Percentiles rank a stretch among this genome's conserved stretches.
These are phyloP conservation scores for Plectrocnemia conspersa DNA, from an alignment of 1,140 invertebrate species.

Conservation along the genomic window DNA sequence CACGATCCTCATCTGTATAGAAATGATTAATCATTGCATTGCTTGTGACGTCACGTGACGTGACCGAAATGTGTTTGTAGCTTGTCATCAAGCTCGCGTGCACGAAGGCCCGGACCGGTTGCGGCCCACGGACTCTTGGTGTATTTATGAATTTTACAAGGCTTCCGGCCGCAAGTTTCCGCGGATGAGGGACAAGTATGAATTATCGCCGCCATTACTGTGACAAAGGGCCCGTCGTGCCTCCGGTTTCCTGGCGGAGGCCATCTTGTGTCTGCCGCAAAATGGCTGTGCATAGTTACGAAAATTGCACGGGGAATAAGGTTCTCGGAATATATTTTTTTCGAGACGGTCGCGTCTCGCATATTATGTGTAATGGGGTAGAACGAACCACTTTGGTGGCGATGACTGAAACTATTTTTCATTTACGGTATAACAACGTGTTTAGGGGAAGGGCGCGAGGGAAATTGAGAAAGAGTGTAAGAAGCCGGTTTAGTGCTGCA, in stretches of 20 bases:
- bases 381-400: too few species aligned
- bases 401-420: too few species aligned
- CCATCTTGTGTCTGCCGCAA: not conserved
- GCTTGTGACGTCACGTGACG: too few species aligned
- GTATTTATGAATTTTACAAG: constrained; percentile 31
- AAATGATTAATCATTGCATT: too few species aligned
- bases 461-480: not conserved
- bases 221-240: constrained; percentile 19
- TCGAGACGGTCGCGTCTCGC: not conserved
- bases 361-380: too few species aligned
- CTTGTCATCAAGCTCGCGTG: too few species aligned
- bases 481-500: too few species aligned
- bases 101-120: constrained; percentile 22
- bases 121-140: too few species aligned
- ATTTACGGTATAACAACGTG: too few species aligned
- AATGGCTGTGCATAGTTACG: constrained; percentile 10
- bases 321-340: not conserved
- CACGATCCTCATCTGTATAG: too few species aligned
- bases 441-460: not conserved
- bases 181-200: constrained; percentile 6
- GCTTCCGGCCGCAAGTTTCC: constrained; percentile 30
- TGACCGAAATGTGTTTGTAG: too few species aligned
- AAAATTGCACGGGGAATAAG: constrained; percentile 3
- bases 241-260: constrained; percentile 5
- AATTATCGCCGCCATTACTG: constrained; percentile 19